Base-by-base conservation (phyloP, 2,113 vertebrate genomes). In the Nothoprocta pentlandii region DNA sequence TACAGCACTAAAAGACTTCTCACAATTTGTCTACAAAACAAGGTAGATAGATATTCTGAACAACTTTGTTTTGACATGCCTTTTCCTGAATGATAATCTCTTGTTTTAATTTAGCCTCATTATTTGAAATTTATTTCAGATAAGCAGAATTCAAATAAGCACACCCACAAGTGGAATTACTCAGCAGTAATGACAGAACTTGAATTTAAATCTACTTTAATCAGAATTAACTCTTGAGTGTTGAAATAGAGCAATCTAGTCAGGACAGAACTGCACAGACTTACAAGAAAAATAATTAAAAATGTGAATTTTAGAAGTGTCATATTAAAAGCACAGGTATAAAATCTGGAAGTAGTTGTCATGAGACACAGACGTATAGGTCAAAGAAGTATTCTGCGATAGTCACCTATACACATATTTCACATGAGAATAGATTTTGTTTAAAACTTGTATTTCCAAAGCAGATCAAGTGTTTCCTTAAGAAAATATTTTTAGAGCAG, bases 141-240 rank as follows among this genome's bases (percentile, higher is more conserved):
- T n/a, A 94, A 93, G 28, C 10, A 74, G 49, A 67, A 53, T 39
- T 78, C 85, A 92, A 90, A 85, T 77, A 91, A 85, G 44, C 21
- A 85, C 51, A 85, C 63, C 34, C 16, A 59, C 34, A 80, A 69
- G n/a, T 26, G 34, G 10, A 84, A 22, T 47, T 89, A 87, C 17
- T 88, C 28, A 64, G 32, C n/a, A 91, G 68, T 17, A 91, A 47
- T 42, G 85, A 71, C 25, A 90, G 58, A 93, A 90, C 95, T 84
- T 84, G 83, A 94, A 94, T 84, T 93, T 88, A 78, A 44, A 46
- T 41, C n/a, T 92, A 74, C 51, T 84, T 91, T 28, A 91, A 87
- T 56, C 32, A 85, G 47, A 86, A 80, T 80, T 88, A 86, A 91
- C 66, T 81, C 91, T 71, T 73, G 91, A 86, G 28, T 83, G 69